These are phyloP conservation scores for Aricia agestis DNA, from an alignment of 1,140 invertebrate species.

Conservation along the genomic window DNA sequence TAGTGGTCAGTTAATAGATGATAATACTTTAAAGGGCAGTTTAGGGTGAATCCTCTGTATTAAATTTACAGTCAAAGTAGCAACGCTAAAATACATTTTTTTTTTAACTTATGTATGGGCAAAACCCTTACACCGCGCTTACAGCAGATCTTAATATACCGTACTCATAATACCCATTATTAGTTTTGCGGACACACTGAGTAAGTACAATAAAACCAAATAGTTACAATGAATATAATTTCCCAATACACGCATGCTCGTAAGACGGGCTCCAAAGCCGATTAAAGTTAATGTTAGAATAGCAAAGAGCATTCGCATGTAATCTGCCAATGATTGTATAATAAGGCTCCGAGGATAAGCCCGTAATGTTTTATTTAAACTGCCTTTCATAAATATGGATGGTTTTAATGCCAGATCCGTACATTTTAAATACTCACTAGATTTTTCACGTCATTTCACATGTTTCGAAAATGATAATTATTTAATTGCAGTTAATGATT, in stretches of 20 bases:
- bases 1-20: no score
- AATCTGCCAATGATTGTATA: conserved; percentile 61
- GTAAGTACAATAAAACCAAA: conserved; percentile 12
- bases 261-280: conserved; percentile 57
- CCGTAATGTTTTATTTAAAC: conserved; percentile 40
- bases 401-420: not conserved
- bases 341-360: conserved; percentile 37
- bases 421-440: not conserved
- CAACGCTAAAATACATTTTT: no score
- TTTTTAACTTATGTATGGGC: no score
- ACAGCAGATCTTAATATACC: no score
- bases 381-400: conserved; percentile 10
- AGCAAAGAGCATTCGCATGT: conserved; percentile 62
- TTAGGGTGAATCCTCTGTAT: no score
- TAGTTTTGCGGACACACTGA: no score
- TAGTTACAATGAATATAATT: not conserved
- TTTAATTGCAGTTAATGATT: no score
- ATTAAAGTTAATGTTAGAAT: conserved; percentile 57
- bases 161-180: no score
- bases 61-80: no score
- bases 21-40: no score
- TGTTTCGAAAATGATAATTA: not conserved
- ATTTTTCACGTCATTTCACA: not conserved
- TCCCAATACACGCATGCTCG: not conserved
- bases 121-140: no score